Evolutionary conservation across 2,888 invertebrate species (phyloP).

Genomic region (Matsumyia berberina): DNA sequence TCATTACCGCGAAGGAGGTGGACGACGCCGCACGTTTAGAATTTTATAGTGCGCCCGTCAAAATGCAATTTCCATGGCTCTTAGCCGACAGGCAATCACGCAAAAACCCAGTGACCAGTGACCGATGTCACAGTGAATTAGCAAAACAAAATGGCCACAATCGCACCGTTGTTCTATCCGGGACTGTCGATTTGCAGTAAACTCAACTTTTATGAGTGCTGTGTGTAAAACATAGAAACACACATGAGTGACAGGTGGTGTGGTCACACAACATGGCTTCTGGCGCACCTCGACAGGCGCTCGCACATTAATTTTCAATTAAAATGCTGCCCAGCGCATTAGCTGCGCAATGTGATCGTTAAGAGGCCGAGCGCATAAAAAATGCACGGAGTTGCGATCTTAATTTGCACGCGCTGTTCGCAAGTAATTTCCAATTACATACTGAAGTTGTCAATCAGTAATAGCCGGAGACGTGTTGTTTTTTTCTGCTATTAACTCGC

Average conservation of each 20-base stretch:
- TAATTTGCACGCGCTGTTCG: no score
- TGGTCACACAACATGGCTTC: constrained; percentile 29
- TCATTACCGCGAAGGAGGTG: constrained; percentile 16
- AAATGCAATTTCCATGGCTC: constrained; percentile 55
- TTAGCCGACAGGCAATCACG: constrained; percentile 39
- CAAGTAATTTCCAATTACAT: no score
- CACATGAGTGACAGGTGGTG: constrained; percentile 37
- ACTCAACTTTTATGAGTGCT: constrained; percentile 12
- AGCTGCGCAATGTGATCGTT: no score
- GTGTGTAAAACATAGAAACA: neutral
- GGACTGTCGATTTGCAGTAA: constrained; percentile 42
- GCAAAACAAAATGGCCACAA: constrained; percentile 3
- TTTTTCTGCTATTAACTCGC: no score
- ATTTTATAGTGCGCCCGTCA: constrained; percentile 11
- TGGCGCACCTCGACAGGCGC: constrained; percentile 35
- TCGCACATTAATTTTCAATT: constrained; percentile 31
- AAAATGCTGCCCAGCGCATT: constrained; percentile 42
- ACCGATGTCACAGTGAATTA: constrained; percentile 29
- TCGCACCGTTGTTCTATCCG: neutral
- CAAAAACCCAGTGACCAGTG: constrained; percentile 16
- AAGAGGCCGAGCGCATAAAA: no score
- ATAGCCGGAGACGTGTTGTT: no score
- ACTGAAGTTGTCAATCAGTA: no score
- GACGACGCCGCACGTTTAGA: neutral
- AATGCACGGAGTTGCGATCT: no score